phyloP scores from a whole-genome alignment of 1,140 invertebrate species.

The Agraylea sexmaculata region DNA sequence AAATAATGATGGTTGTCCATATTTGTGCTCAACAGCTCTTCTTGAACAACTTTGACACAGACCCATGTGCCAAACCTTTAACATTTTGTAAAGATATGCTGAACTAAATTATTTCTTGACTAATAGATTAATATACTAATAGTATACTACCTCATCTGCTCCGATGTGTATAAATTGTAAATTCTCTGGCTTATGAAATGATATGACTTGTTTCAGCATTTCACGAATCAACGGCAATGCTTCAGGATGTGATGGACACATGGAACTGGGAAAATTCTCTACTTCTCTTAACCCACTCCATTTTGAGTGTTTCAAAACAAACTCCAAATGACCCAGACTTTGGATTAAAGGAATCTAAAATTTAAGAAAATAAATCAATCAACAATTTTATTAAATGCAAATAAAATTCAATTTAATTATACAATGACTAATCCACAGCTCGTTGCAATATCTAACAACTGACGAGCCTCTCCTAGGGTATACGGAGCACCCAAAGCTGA shows the following conservation, averaged over 20 bases:
- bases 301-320: constrained; percentile 73
- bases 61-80: constrained; percentile 55
- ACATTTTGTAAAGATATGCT: constrained; percentile 5
- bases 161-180: constrained; percentile 68
- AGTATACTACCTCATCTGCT: constrained; percentile 67
- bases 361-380: background rate
- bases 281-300: constrained; percentile 69
- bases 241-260: constrained; percentile 68
- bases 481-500: constrained; percentile 34
- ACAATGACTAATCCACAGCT: constrained; percentile 33
- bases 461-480: constrained; percentile 31
- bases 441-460: constrained; percentile 32
- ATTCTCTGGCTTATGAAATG: constrained; percentile 32
- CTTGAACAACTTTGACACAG: constrained; percentile 61
- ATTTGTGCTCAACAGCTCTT: constrained; percentile 36
- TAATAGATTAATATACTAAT: no score
- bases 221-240: constrained; percentile 58
- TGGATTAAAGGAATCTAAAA: constrained; percentile 77
- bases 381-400: background rate
- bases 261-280: constrained; percentile 63
- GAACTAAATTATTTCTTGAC: no score
- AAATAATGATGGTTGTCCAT: constrained; percentile 42
- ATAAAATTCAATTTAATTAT: background rate
- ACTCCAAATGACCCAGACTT: constrained; percentile 93
- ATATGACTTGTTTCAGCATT: constrained; percentile 70